Evolutionary conservation across 2,888 invertebrate genomes (phyloP), one percentile per base, ranked within the genome.

Genomic region (Falcaria lacertinaria): DNA sequence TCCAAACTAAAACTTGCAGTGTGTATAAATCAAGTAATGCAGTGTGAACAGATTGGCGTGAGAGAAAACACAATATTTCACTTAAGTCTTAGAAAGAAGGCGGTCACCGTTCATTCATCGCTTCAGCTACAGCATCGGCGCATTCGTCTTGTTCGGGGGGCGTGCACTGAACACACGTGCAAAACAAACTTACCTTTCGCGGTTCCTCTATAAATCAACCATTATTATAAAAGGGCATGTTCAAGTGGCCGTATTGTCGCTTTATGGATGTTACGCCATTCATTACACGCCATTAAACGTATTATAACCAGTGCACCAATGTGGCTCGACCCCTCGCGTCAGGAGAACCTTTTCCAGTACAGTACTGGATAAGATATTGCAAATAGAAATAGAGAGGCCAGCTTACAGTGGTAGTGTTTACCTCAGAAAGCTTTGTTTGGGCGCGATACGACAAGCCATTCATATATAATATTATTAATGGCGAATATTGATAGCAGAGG

Each of bases 191-290:
- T 57, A 57, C 59, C 37, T 70, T 76, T 80, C 76, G 71, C 70
- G 69, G 68, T 69, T 67, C 67, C 44, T 50, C 80, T 73, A 89
- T 89, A 88, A 89, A 89, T 89, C 88, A 89, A 68, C 66, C 67
- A 75, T 80, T 86, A 83, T 80, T 81, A 85, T 83, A 86, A 82
- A 83, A 76, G 81, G 79, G 79, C 82, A 73, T 75, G 74, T 86
- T 87, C 82, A 83, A 87, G 88, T 84, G 78, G 75, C 77, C 69
- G 72, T 79, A 85, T 89, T 89, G 89, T 89, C 74, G 74, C 74
- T 83, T 88, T 87, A 89, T 89, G 78, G 88, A 86, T 89, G 89
- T 89, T 87, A 87, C 84, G 73, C 84, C 78, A 86, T 89, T 87
- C 88, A 88, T 88, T 89, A 87, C 89, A 86, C 71, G 80, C 87